These are phyloP conservation scores for Pterocles orientalis DNA, from an alignment of 2,113 vertebrate genomes.

Conservation along the genomic window DNA sequence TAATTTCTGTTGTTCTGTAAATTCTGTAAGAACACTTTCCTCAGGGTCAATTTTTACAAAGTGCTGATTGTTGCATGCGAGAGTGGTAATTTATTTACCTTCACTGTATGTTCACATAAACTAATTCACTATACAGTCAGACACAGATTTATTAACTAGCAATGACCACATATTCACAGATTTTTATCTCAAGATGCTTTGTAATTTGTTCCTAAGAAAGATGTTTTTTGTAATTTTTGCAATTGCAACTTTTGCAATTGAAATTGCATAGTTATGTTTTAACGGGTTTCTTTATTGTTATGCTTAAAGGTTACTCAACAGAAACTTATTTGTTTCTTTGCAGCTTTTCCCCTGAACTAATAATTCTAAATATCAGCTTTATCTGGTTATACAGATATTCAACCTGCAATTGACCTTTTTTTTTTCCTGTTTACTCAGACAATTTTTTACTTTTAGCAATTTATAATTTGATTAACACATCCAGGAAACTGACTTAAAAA, in stretches of 20 bases:
- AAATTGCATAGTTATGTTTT: not conserved
- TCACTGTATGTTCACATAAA: not conserved
- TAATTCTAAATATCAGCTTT: not conserved
- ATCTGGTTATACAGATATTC: not conserved
- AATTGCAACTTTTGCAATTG: not conserved
- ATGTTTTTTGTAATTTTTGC: not conserved
- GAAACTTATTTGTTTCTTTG: not conserved
- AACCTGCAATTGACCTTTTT: not conserved
- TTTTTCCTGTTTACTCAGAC: not conserved
- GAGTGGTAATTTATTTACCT: rapidly evolving
- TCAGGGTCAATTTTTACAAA: not conserved
- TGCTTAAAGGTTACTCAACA: not conserved
- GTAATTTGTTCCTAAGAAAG: not conserved
- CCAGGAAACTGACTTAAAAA: not conserved
- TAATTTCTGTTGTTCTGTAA: not conserved
- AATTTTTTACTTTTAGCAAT: not conserved
- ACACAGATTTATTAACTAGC: not conserved
- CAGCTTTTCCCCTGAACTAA: not conserved
- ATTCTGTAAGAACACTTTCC: not conserved
- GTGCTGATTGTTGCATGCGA: not conserved
- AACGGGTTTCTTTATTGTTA: not conserved
- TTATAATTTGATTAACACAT: not conserved
- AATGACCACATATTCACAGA: not conserved
- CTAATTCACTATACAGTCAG: not conserved
- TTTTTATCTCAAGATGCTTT: not conserved